Evolutionary conservation across 1,140 invertebrate species (phyloP), one percentile per base, ranked within the genome.

Genomic region (Drosophila varians): DNA sequence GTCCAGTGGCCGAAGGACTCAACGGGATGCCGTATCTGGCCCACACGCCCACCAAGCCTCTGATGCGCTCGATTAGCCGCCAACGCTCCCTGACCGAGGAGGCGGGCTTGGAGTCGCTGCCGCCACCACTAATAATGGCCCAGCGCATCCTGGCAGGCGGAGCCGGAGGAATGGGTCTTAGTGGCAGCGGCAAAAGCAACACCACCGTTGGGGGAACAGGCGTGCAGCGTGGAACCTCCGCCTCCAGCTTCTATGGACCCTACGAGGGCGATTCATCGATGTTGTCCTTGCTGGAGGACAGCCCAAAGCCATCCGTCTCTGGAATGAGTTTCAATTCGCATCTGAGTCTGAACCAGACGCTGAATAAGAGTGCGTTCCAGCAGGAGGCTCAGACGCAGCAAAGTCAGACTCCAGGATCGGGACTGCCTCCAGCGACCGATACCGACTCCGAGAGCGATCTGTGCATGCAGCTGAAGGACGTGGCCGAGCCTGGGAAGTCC

Each of bases 371-470:
- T 36, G 34, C 34, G 34, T 5, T 4, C 9, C 36, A 38, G 8
- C 12, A 16, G 36, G 36, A 38, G 0, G 36, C 36, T 31, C 28
- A 11, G 9, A 9, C 14, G 36, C 36, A 16, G 38, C 6, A 1
- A 9, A 8, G 38, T 0, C 16, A 16, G n/a, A n/a, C n/a, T n/a
- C n/a, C n/a, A n/a, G n/a, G n/a, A n/a, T 1, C 36, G 0, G 36
- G 12, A 38, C 5, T 19, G 38, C 16, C 6, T 9, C 8, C 16
- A 18, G 2, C 3, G 14, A 8, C 6, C 11, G 78, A 82, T 0
- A 71, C 78, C 1, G 78, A 84, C 16, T 83, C 78, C 0, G 78
- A 83, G 11, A 49, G 38, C 3, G 78, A 83, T 1, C 46, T 40
- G 4, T 38, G 36, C 8, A 31, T 26, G 6, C 23, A 60, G 18